Percentiles rank a stretch among this genome's conserved stretches.
These are phyloP conservation scores for Seriola rivoliana DNA, from an alignment of 2,113 vertebrate species.

Conservation along the genomic window DNA sequence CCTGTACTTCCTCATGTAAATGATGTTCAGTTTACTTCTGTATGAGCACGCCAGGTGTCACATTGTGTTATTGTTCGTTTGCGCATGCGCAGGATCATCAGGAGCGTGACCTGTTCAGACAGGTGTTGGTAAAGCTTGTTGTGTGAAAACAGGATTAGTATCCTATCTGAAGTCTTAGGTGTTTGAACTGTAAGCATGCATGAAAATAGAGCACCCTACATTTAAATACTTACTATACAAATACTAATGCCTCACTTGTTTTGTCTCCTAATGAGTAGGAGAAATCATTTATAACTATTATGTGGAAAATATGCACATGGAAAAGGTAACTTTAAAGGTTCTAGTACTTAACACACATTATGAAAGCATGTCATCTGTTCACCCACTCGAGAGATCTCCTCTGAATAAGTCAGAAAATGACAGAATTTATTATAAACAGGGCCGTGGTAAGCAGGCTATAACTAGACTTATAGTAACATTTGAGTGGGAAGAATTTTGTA, in stretches of 20 bases:
- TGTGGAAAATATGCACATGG: neutral
- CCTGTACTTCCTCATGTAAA: slow-evolving; percentile 1
- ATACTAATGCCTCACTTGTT: neutral
- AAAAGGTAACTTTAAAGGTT: neutral
- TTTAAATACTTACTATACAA: neutral
- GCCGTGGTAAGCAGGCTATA: slow-evolving; percentile 5
- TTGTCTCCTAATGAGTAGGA: neutral
- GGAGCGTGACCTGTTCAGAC: slow-evolving; percentile 39
- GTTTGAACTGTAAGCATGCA: slow-evolving; percentile 11
- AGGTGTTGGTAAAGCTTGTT: slow-evolving; percentile 34
- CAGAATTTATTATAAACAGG: neutral
- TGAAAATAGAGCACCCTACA: slow-evolving; percentile 6
- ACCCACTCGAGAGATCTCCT: neutral
- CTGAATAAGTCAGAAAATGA: neutral
- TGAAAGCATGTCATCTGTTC: neutral
- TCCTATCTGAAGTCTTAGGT: slow-evolving; percentile 9
- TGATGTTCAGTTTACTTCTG: slow-evolving; percentile 2
- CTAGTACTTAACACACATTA: neutral
- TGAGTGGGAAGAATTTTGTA: neutral
- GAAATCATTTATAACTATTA: neutral
- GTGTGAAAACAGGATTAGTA: slow-evolving; percentile 24
- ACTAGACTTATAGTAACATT: neutral
- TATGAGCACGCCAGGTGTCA: slow-evolving; percentile 16
- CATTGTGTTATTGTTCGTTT: slow-evolving; percentile 9
- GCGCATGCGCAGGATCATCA: slow-evolving; percentile 1